phyloP scores from a whole-genome alignment of 2,113 vertebrate genomes.

The Myotis lucifugus region DNA sequence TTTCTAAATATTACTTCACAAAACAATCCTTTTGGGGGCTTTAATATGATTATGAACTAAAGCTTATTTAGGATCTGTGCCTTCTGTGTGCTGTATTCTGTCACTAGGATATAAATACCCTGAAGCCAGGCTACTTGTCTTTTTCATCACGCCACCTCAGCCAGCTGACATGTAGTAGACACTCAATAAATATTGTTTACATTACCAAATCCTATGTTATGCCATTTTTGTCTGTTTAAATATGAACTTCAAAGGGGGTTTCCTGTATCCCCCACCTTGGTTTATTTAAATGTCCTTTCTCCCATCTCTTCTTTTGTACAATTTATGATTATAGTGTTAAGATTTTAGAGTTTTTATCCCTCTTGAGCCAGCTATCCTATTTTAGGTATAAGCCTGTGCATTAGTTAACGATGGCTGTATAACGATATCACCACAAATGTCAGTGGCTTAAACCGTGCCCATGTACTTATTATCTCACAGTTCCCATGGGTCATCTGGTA shows the following conservation, averaged over 20 bases:
- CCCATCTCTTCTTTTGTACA: not conserved
- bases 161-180: not conserved
- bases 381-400: not conserved
- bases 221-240: slow-evolving; percentile 13
- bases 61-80: not conserved
- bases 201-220: not conserved
- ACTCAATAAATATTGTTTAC: not conserved
- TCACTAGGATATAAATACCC: not conserved
- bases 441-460: not conserved
- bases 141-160: not conserved
- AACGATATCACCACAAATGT: not conserved
- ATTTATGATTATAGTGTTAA: not conserved
- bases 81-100: not conserved
- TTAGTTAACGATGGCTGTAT: not conserved
- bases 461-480: not conserved
- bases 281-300: slow-evolving; percentile 22
- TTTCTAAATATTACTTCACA: slow-evolving; percentile 46
- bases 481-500: not conserved
- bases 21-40: not conserved
- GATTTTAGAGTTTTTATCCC: not conserved
- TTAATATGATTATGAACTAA: slow-evolving; percentile 7
- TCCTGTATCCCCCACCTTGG: not conserved
- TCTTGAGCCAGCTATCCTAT: not conserved
- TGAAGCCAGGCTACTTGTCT: not conserved
- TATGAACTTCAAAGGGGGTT: not conserved